These are phyloP conservation scores for Dolomedes plantarius DNA, from an alignment of 2,888 invertebrate genomes.

Conservation along the genomic window DNA sequence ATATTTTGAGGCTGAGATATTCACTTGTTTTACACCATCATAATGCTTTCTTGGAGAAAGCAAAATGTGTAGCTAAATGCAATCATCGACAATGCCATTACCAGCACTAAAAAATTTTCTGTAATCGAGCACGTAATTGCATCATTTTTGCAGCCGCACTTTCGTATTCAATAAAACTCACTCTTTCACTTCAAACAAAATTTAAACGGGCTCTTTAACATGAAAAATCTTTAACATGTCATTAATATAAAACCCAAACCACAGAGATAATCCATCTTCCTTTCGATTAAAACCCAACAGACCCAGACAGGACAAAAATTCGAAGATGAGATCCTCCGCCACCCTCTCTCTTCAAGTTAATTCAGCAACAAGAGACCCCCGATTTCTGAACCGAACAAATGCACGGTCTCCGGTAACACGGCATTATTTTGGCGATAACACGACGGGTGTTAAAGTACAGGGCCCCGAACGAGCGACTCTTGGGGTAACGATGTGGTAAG, in stretches of 20 bases:
- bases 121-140: neutral
- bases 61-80: too few relatives aligned
- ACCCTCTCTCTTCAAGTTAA: neutral
- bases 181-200: neutral
- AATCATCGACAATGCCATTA: neutral
- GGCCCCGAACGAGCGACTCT: neutral
- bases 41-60: too few relatives aligned
- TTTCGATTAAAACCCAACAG: neutral
- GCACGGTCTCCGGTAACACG: neutral
- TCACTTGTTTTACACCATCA: too few relatives aligned
- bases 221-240: conserved; percentile 2
- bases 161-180: neutral
- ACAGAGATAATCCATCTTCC: neutral
- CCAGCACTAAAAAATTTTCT: neutral
- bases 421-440: neutral
- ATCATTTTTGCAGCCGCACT: neutral
- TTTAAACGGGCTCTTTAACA: neutral
- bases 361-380: neutral
- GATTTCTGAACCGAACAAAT: neutral
- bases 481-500: neutral
- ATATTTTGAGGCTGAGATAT: too few relatives aligned
- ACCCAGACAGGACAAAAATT: conserved; percentile 11
- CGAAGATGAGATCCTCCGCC: neutral
- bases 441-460: neutral
- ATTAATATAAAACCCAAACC: conserved; percentile 6